phyloP scores from a whole-genome alignment of 2,113 vertebrate species.

The Nothoprocta pentlandii region DNA sequence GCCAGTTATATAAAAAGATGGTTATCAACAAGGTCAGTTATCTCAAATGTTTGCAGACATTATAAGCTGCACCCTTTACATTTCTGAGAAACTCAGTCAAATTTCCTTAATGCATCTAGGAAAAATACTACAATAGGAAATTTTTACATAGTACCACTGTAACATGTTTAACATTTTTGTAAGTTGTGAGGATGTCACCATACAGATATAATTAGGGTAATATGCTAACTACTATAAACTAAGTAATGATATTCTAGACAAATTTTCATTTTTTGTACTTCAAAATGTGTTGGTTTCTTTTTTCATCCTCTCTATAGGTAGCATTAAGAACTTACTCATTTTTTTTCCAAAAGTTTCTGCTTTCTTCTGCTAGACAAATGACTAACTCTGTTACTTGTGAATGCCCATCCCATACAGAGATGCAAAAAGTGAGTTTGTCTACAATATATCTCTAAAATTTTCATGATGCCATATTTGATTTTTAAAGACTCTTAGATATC shows the following conservation, averaged over 20 bases:
- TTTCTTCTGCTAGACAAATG: background rate
- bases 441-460: background rate
- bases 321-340: background rate
- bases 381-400: background rate
- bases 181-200: background rate
- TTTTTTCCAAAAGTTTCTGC: background rate
- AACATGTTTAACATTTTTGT: conserved; percentile 32
- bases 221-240: background rate
- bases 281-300: background rate
- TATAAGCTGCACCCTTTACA: conserved; percentile 11
- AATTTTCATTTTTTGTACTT: background rate
- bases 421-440: background rate
- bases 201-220: background rate
- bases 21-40: background rate
- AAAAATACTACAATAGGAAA: conserved; percentile 34
- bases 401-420: background rate
- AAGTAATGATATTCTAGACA: background rate
- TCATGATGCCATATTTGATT: background rate
- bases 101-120: background rate
- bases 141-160: conserved; percentile 6
- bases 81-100: conserved; percentile 1
- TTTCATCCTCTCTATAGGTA: background rate
- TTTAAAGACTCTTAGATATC: background rate
- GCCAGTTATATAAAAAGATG: background rate
- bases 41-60: background rate